Conservation (phyloP, 2,113 vertebrate species). For the Cettia cetti region DNA sequence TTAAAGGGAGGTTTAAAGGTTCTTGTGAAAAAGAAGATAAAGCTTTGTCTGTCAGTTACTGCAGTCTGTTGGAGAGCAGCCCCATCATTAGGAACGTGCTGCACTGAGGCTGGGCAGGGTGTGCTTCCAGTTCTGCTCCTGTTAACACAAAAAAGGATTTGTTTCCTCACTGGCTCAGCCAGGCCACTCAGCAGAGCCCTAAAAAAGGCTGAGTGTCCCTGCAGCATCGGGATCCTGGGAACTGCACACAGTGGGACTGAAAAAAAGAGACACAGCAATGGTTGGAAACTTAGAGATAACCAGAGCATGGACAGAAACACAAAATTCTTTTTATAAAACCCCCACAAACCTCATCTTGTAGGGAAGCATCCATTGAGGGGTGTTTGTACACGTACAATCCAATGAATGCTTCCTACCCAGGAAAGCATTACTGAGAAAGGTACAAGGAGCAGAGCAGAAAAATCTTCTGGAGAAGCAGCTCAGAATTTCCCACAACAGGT, state of each 20-base stretch:
- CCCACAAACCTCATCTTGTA: not conserved
- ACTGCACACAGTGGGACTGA: not conserved
- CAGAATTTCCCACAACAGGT: not conserved
- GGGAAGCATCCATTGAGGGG: not conserved
- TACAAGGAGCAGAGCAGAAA: not conserved
- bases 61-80: not conserved
- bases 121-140: not conserved
- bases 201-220: not conserved
- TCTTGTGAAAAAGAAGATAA: not conserved
- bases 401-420: not conserved
- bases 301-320: not conserved
- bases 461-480: not conserved
- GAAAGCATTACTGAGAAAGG: not conserved
- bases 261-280: not conserved
- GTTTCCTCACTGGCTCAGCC: not conserved
- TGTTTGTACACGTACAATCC: not conserved
- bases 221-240: not conserved
- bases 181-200: not conserved
- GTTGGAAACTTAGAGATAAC: not conserved
- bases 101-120: not conserved
- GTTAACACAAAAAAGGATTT: not conserved
- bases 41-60: not conserved
- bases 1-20: not conserved
- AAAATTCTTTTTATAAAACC: not conserved
- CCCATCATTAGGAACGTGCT: not conserved